Base-by-base conservation (phyloP, 2,797 vertebrate genomes). In the Huso huso region DNA sequence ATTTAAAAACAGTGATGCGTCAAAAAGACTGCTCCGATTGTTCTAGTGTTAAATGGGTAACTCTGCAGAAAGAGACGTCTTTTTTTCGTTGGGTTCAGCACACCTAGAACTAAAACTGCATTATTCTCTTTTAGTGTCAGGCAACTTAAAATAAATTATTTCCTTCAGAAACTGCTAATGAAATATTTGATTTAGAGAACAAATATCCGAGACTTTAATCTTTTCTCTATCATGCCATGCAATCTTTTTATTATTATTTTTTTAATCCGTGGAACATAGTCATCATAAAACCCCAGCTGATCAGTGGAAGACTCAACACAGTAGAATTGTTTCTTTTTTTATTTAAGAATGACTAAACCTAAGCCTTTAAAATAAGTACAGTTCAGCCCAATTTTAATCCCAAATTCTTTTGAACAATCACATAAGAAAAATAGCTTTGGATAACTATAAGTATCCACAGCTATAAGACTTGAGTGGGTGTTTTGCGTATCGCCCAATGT, bases 241-340 rank as follows among this genome's bases (percentile, higher is more conserved):
- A 69, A 37, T 18, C 15, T 71, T 37, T 23, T 62, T 73, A 73
- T 75, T 62, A 77, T 79, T 37, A 70, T 63, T 77, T 64, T 1
- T 82, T 83, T 84, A 73, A 80, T 83, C 78, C 80, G 68, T 64
- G 57, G 74, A 58, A 50, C 77, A 51, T 64, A 65, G 13, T 59
- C 68, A 66, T 64, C 49, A 61, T 68, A 61, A 62, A 37, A 37
- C 2, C 2, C 23, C 23, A 37, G 23, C 23, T 37, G 2, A 37
- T 37, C 23, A 37, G 23, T 37, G 23, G 23, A 37, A 4, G 23
- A 37, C 23, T 37, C 23, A 37, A 37, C 23, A 37, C 23, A 4
- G 23, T 37, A 37, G 23, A 37, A 37, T 37, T 37, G 23, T 37
- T 37, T 37, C 23, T 37, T 37, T 37, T 37, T 37, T 37, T 3